Conservation (phyloP, 2,113 vertebrate species). For the Ascaphus truei region DNA sequence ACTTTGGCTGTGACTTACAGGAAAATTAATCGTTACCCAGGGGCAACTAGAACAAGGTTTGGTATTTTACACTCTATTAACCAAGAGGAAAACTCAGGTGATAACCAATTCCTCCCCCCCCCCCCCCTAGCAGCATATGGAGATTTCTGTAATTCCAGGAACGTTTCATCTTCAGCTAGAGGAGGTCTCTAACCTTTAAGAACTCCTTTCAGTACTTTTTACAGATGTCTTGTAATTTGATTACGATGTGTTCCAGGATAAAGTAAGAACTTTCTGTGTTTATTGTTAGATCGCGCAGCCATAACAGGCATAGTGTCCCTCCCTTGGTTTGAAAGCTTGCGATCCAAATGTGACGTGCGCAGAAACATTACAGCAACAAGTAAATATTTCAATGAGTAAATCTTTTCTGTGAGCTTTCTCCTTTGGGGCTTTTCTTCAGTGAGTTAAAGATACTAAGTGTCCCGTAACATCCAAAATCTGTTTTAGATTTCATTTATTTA, state of each 20-base stretch:
- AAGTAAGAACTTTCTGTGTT: background rate
- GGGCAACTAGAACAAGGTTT: background rate
- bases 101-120: background rate
- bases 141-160: slow-evolving; percentile 10
- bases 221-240: slow-evolving; percentile 1
- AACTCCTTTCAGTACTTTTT: background rate
- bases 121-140: background rate
- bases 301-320: background rate
- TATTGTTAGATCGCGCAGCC: background rate
- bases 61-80: background rate
- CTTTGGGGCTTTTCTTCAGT: too few species aligned
- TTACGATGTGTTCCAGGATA: slow-evolving; percentile 3
- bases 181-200: slow-evolving; percentile 2
- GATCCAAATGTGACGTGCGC: too few species aligned
- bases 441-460: too few species aligned
- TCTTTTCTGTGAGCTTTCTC: too few species aligned
- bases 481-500: too few species aligned
- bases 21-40: background rate
- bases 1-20: background rate
- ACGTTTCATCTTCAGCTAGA: background rate
- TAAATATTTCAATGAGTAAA: too few species aligned
- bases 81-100: background rate
- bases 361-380: too few species aligned
- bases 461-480: too few species aligned
- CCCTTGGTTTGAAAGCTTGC: background rate